These are phyloP conservation scores for Psophia crepitans DNA, from an alignment of 2,113 vertebrate genomes.

Conservation along the genomic window DNA sequence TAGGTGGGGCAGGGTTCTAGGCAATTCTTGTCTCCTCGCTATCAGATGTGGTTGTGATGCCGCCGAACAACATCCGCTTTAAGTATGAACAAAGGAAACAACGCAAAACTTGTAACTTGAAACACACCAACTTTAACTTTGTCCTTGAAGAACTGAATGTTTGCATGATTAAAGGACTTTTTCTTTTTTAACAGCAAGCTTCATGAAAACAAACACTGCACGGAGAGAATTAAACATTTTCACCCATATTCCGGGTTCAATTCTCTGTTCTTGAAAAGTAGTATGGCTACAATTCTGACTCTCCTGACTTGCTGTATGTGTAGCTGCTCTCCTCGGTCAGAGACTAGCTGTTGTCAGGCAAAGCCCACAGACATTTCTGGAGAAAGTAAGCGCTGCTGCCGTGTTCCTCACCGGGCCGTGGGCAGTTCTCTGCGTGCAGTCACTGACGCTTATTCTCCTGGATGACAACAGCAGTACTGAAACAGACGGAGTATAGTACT, in stretches of 20 bases:
- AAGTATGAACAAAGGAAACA: background rate
- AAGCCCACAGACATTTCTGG: background rate
- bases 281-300: background rate
- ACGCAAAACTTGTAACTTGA: background rate
- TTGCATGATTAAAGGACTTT: background rate
- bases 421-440: background rate
- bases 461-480: background rate
- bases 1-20: background rate
- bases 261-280: background rate
- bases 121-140: background rate
- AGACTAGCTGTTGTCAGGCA: background rate
- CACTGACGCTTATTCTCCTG: background rate
- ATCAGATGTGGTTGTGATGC: background rate
- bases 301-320: background rate
- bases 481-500: background rate
- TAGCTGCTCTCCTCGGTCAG: background rate
- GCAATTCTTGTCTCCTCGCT: background rate
- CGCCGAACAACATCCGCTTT: background rate
- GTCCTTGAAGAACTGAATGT: background rate
- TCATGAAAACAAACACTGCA: background rate
- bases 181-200: background rate
- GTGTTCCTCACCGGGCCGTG: fast-evolving
- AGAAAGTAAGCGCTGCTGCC: background rate
- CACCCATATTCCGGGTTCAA: background rate
- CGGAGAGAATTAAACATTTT: background rate